Evolutionary conservation across 2,888 invertebrate species (phyloP).

Genomic region (Watsonalla cultraria): DNA sequence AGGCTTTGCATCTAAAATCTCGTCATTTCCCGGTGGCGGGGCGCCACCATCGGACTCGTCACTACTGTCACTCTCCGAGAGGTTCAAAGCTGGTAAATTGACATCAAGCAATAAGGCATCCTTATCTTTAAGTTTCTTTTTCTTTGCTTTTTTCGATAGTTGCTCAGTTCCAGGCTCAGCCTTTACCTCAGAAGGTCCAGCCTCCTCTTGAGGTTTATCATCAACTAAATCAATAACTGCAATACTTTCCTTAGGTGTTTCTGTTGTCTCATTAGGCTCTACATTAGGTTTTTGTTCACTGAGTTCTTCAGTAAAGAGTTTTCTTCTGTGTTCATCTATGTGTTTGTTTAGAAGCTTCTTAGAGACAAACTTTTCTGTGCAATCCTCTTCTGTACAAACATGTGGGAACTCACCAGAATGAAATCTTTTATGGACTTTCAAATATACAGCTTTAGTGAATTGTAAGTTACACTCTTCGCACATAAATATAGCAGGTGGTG

Average conservation of each 20-base stretch:
- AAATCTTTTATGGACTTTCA: constrained; percentile 91
- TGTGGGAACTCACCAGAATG: constrained; percentile 86
- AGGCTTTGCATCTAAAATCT: constrained; percentile 28
- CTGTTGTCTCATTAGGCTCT: constrained; percentile 34
- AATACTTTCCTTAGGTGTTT: constrained; percentile 49
- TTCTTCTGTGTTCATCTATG: constrained; percentile 78
- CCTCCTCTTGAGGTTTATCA: constrained; percentile 52
- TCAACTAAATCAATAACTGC: constrained; percentile 61
- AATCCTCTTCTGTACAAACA: constrained; percentile 83
- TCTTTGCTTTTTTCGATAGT: constrained; percentile 63
- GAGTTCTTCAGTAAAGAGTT: constrained; percentile 46
- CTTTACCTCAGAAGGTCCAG: constrained; percentile 50
- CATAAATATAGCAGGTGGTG: constrained; percentile 86
- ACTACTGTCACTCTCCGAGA: constrained; percentile 91
- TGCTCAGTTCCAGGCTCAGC: constrained; percentile 45
- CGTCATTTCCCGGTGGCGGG: constrained; percentile 39
- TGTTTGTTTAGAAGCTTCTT: constrained; percentile 88
- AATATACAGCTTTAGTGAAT: constrained; percentile 86
- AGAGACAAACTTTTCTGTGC: constrained; percentile 89
- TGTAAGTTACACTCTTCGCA: constrained; percentile 90
- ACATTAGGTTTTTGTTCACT: constrained; percentile 42
- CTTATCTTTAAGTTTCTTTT: constrained; percentile 68
- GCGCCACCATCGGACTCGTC: constrained; percentile 78
- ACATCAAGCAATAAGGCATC: constrained; percentile 71
- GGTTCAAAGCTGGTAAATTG: constrained; percentile 87